Base-by-base conservation (phyloP, 2,113 vertebrate species). In the Dasyurus viverrinus region DNA sequence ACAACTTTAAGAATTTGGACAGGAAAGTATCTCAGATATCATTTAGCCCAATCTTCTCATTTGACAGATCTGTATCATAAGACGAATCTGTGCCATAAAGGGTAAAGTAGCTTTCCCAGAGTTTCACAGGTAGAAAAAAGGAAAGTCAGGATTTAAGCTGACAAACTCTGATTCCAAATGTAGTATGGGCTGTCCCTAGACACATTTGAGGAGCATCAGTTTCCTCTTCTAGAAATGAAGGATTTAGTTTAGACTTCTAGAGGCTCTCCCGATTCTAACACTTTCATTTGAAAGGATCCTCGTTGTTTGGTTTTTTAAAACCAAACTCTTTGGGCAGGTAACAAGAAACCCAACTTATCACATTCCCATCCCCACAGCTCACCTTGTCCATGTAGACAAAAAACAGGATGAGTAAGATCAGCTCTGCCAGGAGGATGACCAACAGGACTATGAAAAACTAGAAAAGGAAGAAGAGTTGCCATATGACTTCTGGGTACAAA, bases 341-440 rank as follows among this genome's bases (percentile, higher is more conserved):
- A 84, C 23, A n/a, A 0, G 42, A 25, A 48, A 47, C 22, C 4
- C 30, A 46, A n/a, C 0, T 0, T 0, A 0, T 3, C 11, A 50
- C 76, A 42, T 30, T 26, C 50, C 76, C 4, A 27, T 24, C 30
- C 16, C 2, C 10, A 24, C 57, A 89, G 93, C 99, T 98, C 98
- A 99, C 99, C 99, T 99, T 99, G 98, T 99, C 99, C 97, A 99
- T 99, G 98, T 99, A 99, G 97, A 99, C 99, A 93, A 99, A 99
- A 99, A 99, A 99, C 95, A 99, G 99, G 98, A 99, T 99, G 91
- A 99, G 98, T 89, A 99, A 54, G 97, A 99, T 99, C 98, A 99
- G 98, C 98, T 99, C 99, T 93, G 99, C 99, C 97, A 99, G 99
- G 90, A 99, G 99, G 98, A 99, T 99, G 98, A 99, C 98, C 99